Evolutionary conservation across 2,888 invertebrate species (phyloP).

Genomic region (Nemotelus pantherinus): DNA sequence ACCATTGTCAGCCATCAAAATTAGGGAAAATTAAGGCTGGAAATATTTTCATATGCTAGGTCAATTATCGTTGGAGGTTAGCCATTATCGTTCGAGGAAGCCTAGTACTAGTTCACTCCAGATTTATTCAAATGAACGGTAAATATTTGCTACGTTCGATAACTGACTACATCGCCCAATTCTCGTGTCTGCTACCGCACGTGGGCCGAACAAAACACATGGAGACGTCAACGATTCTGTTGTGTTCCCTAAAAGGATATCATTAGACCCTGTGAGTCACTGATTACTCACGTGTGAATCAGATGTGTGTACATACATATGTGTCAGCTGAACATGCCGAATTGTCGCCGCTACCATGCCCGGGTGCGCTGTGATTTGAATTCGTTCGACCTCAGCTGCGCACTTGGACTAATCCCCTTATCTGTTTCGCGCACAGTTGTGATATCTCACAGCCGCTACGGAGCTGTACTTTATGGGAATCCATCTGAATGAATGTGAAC

Average conservation of each 20-base stretch:
- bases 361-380: conserved; percentile 39
- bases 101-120: neutral
- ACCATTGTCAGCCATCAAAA: neutral
- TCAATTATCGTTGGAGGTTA: conserved; percentile 16
- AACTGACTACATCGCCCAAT: neutral
- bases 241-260: conserved; percentile 36
- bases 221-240: neutral
- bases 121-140: conserved; percentile 2
- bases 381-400: conserved; percentile 24
- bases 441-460: conserved; percentile 33
- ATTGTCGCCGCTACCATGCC: neutral
- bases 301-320: neutral
- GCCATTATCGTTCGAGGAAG: neutral
- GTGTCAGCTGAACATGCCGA: neutral
- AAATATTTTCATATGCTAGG: conserved; percentile 11
- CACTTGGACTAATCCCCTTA: conserved; percentile 38
- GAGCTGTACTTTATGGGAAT: conserved; percentile 22
- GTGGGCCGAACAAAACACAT: neutral
- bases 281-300: conserved; percentile 33
- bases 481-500: neutral
- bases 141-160: conserved; percentile 4
- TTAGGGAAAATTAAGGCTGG: conserved; percentile 12
- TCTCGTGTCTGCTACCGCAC: neutral
- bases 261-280: conserved; percentile 25
- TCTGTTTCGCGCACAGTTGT: conserved; percentile 37